Evolutionary conservation across 2,888 invertebrate species (phyloP), one percentile per base, ranked within the genome.

Genomic region (Aproaerema taeniolella): DNA sequence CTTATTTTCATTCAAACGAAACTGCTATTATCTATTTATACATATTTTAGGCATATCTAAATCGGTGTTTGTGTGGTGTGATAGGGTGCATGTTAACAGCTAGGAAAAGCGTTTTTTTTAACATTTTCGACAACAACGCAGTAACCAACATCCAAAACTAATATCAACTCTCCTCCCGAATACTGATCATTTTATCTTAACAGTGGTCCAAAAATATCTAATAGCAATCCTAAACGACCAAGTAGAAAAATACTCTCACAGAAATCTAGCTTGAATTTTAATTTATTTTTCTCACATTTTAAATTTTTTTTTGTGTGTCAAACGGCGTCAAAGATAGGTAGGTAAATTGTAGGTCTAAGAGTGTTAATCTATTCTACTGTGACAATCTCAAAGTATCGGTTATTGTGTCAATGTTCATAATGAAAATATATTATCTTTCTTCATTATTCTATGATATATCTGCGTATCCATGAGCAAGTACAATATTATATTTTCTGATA

Each of bases 201-300:
- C 82, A 86, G 80, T 85, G 83, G 83, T 86, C 85, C 86, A 86
- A 85, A 86, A 86, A 85, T 86, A 86, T 83, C 82, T 82, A 82
- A 75, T 75, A 79, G 78, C 81, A 64, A 76, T 60, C 80, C 83
- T 83, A 80, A 76, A 82, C 77, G 78, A 82, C 75, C 79, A 69
- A 79, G 81, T 86, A 86, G 82, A 86, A 86, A 86, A 86, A 86
- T 86, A 86, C 76, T 70, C 68, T 74, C 81, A 73, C 77, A 68
- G 72, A 79, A 71, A 63, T 70, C 73, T 79, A 79, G 69, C 74
- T 64, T 61, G 52, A 58, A 67, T 64, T 64, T 60, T 47, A 50
- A 55, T 55, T n/a, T n/a, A n/a, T n/a, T n/a, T 61, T 56, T 68
- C 63, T 68, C 72, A 64, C 64, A 62, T 57, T 57, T 54, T 52